Conservation (phyloP, 1,140 invertebrate species). For the Thaumatotibia leucotreta region DNA sequence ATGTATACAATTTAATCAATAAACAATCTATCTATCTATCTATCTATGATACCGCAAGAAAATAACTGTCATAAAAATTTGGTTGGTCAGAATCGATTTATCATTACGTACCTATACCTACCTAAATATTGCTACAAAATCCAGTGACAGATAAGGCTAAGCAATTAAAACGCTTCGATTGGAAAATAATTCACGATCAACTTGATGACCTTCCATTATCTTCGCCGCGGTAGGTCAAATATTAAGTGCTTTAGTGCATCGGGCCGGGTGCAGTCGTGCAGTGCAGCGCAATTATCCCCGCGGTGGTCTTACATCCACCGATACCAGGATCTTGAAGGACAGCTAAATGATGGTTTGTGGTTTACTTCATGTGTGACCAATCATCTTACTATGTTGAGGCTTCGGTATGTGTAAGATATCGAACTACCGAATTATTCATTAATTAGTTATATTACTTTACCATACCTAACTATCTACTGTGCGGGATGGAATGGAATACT, state of each 20-base stretch:
- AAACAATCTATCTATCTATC: too few species aligned
- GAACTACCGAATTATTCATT: too few species aligned
- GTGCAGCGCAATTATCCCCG: conserved; percentile 11
- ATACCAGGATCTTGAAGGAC: background rate
- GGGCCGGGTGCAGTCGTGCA: background rate
- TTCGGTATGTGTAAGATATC: too few species aligned
- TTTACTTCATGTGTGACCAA: background rate
- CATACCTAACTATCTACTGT: too few species aligned
- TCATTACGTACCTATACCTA: too few species aligned
- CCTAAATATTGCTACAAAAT: background rate
- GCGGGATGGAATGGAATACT: too few species aligned
- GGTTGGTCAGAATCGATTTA: too few species aligned
- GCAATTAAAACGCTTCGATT: background rate
- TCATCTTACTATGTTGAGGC: background rate
- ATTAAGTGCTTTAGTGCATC: background rate
- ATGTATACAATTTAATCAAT: too few species aligned
- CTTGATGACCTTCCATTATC: background rate
- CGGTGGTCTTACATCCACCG: conserved; percentile 2
- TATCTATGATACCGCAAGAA: too few species aligned
- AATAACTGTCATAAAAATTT: too few species aligned
- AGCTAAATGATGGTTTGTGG: background rate
- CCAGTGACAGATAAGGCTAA: too few species aligned
- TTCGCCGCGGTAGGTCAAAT: background rate
- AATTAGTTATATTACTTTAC: too few species aligned
- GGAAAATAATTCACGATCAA: background rate